Percentiles rank a stretch among this genome's conserved stretches.
Conservation (phyloP, 2,797 vertebrate species). For the Danio jaintianensis region DNA sequence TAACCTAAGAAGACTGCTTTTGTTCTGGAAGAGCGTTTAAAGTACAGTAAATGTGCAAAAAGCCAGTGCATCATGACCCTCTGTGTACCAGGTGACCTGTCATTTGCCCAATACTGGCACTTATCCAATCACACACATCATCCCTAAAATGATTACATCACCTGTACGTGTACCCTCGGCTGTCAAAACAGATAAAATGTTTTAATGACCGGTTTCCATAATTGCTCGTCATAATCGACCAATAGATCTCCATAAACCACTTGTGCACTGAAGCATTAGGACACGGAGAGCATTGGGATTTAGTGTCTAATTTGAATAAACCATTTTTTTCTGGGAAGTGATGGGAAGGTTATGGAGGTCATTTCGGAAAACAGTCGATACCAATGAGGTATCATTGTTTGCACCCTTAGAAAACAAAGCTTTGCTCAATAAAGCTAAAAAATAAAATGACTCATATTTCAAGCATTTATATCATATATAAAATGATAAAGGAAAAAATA, state of each 20-base stretch:
- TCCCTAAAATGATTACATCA: slow-evolving; percentile 59
- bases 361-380: slow-evolving; percentile 9
- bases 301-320: slow-evolving; percentile 8
- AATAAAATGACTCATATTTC: not conserved
- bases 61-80: not conserved
- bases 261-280: slow-evolving; percentile 62
- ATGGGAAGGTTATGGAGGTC: slow-evolving; percentile 28
- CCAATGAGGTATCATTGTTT: not conserved
- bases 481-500: not conserved
- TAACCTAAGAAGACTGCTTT: slow-evolving; percentile 41
- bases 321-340: slow-evolving; percentile 13
- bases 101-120: slow-evolving; percentile 7
- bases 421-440: not conserved
- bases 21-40: slow-evolving; percentile 30
- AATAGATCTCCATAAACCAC: slow-evolving; percentile 78
- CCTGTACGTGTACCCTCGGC: slow-evolving; percentile 61
- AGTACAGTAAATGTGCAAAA: slow-evolving; percentile 21
- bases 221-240: slow-evolving; percentile 80
- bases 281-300: slow-evolving; percentile 58
- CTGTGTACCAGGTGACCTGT: slow-evolving; percentile 44
- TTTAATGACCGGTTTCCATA: slow-evolving; percentile 64
- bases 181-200: slow-evolving; percentile 69
- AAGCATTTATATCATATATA: not conserved
- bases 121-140: not conserved
- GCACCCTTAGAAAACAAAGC: not conserved